These are phyloP conservation scores for Villa cingulata DNA, from an alignment of 2,888 invertebrate species.

Conservation along the genomic window DNA sequence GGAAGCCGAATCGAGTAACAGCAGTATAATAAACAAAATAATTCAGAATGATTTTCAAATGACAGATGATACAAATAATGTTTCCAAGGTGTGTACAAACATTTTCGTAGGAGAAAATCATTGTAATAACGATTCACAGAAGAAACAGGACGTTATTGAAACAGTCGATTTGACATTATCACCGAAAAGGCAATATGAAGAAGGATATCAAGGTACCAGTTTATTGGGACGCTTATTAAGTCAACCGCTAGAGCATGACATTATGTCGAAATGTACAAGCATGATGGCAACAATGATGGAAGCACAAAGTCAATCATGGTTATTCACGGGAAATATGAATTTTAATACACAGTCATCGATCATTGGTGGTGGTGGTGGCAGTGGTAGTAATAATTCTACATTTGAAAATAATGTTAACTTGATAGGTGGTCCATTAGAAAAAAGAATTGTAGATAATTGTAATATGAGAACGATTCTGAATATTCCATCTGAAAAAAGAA, in stretches of 20 bases:
- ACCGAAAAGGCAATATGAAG: slow-evolving; percentile 20
- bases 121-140: no score
- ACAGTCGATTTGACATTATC: slow-evolving; percentile 32
- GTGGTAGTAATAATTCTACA: no score
- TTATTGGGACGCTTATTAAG: background rate
- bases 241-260: background rate
- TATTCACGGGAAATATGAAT: background rate
- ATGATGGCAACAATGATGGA: background rate
- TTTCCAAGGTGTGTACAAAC: no score
- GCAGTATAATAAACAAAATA: no score
- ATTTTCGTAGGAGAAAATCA: no score
- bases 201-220: background rate
- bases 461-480: background rate
- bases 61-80: no score
- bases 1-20: no score
- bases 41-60: no score
- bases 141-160: slow-evolving; percentile 12
- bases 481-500: background rate
- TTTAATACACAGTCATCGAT: background rate
- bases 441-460: background rate
- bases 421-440: no score
- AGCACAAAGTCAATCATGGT: background rate
- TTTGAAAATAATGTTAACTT: no score
- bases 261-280: background rate
- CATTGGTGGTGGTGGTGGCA: background rate